These are phyloP conservation scores for Mactromeris polynyma DNA, from an alignment of 2,888 invertebrate species.

Conservation along the genomic window DNA sequence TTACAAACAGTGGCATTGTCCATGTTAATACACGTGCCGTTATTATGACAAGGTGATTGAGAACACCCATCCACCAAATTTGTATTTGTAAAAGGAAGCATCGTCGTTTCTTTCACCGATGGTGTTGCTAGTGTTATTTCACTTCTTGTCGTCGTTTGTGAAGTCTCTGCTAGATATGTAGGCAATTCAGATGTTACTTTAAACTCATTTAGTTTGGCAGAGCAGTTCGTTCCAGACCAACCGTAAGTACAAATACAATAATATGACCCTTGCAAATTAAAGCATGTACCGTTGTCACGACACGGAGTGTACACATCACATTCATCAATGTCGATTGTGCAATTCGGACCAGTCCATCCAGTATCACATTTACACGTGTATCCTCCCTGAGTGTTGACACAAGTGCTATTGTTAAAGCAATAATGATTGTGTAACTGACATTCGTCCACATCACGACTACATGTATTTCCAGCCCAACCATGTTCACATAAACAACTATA, in stretches of 20 bases:
- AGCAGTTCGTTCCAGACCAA: conserved; percentile 67
- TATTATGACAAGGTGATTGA: conserved; percentile 10
- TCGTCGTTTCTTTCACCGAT: neutral
- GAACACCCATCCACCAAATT: conserved; percentile 68
- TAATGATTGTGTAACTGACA: conserved; percentile 21
- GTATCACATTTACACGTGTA: conserved; percentile 45
- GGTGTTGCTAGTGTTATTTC: neutral
- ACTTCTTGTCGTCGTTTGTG: neutral
- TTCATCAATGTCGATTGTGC: conserved; percentile 50
- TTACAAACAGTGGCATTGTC: neutral
- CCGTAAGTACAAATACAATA: conserved; percentile 60
- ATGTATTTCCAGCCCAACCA: conserved; percentile 55
- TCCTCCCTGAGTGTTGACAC: conserved; percentile 12
- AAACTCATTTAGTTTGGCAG: conserved; percentile 69
- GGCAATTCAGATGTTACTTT: neutral
- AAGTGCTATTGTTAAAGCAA: conserved; percentile 17
- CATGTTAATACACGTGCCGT: conserved; percentile 23
- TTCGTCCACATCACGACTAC: conserved; percentile 56
- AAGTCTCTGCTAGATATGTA: neutral
- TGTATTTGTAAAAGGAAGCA: neutral
- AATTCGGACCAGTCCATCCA: conserved; percentile 53
- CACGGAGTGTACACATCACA: conserved; percentile 6
- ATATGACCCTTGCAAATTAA: conserved; percentile 30
- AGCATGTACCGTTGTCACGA: conserved; percentile 35
- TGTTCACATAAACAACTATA: conserved; percentile 45